Base-by-base conservation (phyloP, 2,888 invertebrate genomes). In the Caenorhabditis plicata region DNA sequence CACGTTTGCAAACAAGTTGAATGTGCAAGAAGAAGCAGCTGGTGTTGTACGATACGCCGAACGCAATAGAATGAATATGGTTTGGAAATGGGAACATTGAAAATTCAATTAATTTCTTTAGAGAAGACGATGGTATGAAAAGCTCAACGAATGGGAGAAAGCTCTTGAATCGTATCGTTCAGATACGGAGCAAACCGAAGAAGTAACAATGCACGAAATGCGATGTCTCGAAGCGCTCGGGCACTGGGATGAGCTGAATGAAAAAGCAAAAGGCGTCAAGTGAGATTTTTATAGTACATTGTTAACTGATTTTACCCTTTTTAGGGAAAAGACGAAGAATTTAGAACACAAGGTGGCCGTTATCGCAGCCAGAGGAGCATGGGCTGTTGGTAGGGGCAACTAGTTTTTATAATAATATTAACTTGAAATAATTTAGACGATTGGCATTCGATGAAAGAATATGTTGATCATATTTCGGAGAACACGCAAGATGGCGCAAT, bases 81-180 rank as follows among this genome's bases (percentile, higher is more conserved):
- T n/a, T 23, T 40, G 8, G 22, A 13, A 8, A 17, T 9, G 9
- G 17, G 8, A 17, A 20, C 40, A 5, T n/a, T 40, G 9, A 9
- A 13, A 15, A 11, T 17, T 35, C 36, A 5, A 15, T 9, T 15
- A 7, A 17, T 35, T 15, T 15, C 32, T 52, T 29, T 35, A 45
- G 70, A 81, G 91, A 82, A 92, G 95, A 40, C 86, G 92, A 7
- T 98, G 98, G 98, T 95, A 95, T 82, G 98, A 98, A 82, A 96
- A 98, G 82, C 85, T 98, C 1, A 95, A 98, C 83, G 93, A 95
- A 81, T 99, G 96, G 96, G 93, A 95, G 75, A 91, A 91, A 80
- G 98, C 98, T 0, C 84, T 95, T 35, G 87, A 88, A 61, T 87
- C 92, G 0, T 98, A 98, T 77, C 87, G 88, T 42, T 88, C 88